Evolutionary conservation across 1,140 invertebrate genomes (phyloP).

Genomic region (Lucilia cuprina): DNA sequence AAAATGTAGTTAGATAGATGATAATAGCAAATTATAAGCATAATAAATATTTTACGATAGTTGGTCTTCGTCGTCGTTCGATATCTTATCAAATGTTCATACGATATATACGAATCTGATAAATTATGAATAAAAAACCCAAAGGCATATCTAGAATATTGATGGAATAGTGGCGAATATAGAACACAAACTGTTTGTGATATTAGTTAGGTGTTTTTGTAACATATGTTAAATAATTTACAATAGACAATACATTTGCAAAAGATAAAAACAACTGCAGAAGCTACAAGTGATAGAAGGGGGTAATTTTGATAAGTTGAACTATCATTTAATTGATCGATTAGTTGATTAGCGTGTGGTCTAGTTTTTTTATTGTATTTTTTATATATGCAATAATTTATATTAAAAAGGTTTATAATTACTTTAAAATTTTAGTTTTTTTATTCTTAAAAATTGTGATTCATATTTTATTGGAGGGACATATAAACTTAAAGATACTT

Average conservation of each 20-base stretch:
- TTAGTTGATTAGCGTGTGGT: neutral
- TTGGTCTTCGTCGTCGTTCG: neutral
- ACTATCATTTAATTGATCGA: neutral
- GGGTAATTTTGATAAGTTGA: neutral
- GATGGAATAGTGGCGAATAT: neutral
- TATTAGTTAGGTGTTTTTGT: neutral
- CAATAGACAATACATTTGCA: neutral
- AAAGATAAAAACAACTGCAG: neutral
- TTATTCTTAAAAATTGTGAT: neutral
- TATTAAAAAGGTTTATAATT: neutral
- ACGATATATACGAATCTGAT: neutral
- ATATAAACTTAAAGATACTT: neutral
- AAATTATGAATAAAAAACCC: neutral
- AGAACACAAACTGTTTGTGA: neutral
- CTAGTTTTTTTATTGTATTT: neutral
- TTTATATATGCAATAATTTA: neutral
- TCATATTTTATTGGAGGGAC: neutral
- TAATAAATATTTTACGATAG: neutral
- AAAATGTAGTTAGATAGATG: neutral
- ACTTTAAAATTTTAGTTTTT: neutral
- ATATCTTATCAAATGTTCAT: neutral
- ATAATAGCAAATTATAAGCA: neutral
- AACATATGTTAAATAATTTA: neutral
- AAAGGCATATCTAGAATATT: neutral
- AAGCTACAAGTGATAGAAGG: neutral